Conservation (phyloP, 2,888 invertebrate species). For the Melangyna quadrimaculata region DNA sequence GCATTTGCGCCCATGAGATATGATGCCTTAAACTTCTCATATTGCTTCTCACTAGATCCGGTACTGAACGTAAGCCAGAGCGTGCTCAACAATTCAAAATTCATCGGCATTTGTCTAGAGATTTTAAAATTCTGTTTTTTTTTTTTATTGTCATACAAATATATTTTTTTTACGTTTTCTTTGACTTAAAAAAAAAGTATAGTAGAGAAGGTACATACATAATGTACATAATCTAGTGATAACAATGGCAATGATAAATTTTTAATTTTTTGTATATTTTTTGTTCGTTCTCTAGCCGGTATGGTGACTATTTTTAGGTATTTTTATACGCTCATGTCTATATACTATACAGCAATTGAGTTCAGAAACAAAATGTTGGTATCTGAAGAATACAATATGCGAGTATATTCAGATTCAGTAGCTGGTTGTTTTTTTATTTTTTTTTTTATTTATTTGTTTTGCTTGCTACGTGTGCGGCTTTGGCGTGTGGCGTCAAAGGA, state of each 20-base stretch:
- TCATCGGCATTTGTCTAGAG: conserved; percentile 34
- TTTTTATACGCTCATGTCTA: conserved; percentile 14
- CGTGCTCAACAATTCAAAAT: conserved; percentile 44
- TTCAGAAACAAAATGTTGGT: conserved; percentile 4
- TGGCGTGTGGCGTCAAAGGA: conserved; percentile 49
- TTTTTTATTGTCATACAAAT: not conserved
- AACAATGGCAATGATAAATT: conserved; percentile 29
- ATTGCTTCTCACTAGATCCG: not conserved
- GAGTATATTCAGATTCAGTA: conserved; percentile 11
- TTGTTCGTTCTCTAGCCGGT: conserved; percentile 11
- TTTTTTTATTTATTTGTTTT: not conserved
- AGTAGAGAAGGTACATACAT: not conserved
- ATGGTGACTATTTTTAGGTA: conserved; percentile 31
- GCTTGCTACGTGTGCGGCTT: conserved; percentile 25
- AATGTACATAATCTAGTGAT: not conserved
- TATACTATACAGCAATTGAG: not conserved
- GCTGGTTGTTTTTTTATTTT: not conserved
- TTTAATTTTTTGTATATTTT: conserved; percentile 10
- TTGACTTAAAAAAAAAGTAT: not conserved
- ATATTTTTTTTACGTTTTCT: conserved; percentile 7
- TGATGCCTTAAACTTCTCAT: not conserved
- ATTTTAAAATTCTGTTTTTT: conserved; percentile 49
- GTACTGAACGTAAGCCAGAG: not conserved
- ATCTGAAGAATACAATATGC: not conserved
- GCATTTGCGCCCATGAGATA: not conserved